These are phyloP conservation scores for Eidolon helvum DNA, from an alignment of 2,113 vertebrate genomes.

Conservation along the genomic window DNA sequence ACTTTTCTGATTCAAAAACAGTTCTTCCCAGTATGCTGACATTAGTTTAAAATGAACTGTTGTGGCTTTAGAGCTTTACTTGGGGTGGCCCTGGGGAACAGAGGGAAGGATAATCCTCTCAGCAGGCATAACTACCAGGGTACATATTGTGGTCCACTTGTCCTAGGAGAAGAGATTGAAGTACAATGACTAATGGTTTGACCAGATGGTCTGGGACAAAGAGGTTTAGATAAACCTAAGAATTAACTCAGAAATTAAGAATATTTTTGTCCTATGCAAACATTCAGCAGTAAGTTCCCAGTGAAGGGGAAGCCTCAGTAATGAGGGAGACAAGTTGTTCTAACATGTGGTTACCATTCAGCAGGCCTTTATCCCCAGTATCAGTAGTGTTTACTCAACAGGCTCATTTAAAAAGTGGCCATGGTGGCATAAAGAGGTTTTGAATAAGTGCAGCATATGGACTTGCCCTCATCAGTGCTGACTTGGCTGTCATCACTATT, in stretches of 20 bases:
- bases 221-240: slow-evolving; percentile 31
- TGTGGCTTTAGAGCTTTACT: neutral
- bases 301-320: neutral
- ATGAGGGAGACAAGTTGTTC: slow-evolving; percentile 35
- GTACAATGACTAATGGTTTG: slow-evolving; percentile 27
- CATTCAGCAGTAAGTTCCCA: slow-evolving; percentile 30
- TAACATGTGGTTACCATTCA: neutral
- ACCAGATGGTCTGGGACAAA: slow-evolving; percentile 64
- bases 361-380: neutral
- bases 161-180: slow-evolving; percentile 23
- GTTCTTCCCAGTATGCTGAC: neutral
- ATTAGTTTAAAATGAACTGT: neutral
- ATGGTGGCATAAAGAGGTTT: neutral
- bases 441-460: neutral
- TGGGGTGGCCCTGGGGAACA: neutral
- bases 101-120: neutral
- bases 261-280: slow-evolving; percentile 58
- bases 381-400: slow-evolving; percentile 17
- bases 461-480: neutral
- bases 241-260: slow-evolving; percentile 53
- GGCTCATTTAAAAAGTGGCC: neutral
- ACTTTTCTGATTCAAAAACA: neutral
- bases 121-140: neutral
- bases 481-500: neutral
- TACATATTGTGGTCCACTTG: neutral